Evolutionary conservation across 23 tunicate species (phyloP).

Genomic region (Halocynthia aurantium): DNA sequence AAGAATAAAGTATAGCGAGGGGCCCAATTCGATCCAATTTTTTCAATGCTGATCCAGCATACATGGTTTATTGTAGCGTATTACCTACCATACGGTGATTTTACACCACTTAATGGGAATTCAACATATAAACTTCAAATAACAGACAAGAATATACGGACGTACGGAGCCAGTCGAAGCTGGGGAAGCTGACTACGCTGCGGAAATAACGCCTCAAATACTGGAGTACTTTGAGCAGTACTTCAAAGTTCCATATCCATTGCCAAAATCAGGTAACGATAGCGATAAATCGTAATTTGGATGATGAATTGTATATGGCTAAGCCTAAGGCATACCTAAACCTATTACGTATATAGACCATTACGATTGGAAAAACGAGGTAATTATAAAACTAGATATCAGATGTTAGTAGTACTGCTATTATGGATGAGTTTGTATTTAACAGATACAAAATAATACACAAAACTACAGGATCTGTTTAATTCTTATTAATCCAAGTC

Average conservation of each 20-base stretch:
- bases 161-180: slow-evolving; percentile 36
- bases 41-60: neutral
- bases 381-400: too few species aligned
- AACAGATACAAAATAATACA: too few species aligned
- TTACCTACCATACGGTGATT: too few species aligned
- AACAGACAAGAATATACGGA: slow-evolving; percentile 72
- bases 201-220: slow-evolving; percentile 35
- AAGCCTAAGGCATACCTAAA: too few species aligned
- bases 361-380: too few species aligned
- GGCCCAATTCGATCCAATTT: neutral
- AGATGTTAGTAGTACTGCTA: too few species aligned
- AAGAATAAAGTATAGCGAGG: neutral
- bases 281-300: neutral
- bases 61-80: too few species aligned
- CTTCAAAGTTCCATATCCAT: slow-evolving; percentile 44
- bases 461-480: too few species aligned
- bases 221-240: slow-evolving; percentile 38
- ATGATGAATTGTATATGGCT: neutral
- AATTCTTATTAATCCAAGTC: too few species aligned
- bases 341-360: too few species aligned
- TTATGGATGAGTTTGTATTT: too few species aligned
- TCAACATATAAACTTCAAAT: neutral
- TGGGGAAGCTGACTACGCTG: slow-evolving; percentile 51
- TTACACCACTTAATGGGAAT: neutral
- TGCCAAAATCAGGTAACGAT: slow-evolving; percentile 77